phyloP scores from a whole-genome alignment of 2,888 invertebrate genomes.

The Drymonia ruficornis region DNA sequence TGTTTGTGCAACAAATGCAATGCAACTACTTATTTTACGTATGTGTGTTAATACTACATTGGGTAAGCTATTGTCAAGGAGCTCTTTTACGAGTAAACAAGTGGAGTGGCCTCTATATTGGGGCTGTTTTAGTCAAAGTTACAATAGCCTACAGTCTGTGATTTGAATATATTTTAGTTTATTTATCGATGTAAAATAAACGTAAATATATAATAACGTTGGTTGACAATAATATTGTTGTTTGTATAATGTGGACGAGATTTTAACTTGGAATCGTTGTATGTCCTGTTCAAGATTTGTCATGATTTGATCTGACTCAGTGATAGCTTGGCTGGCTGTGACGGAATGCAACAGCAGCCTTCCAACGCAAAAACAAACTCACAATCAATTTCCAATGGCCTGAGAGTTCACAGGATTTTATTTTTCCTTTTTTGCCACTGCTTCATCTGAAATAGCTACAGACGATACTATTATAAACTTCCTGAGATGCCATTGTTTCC shows the following conservation, averaged over 20 bases:
- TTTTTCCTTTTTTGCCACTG: not conserved
- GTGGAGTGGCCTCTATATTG: not conserved
- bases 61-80: slow-evolving; percentile 30
- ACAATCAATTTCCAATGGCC: not conserved
- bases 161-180: not conserved
- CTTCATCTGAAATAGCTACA: not conserved
- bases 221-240: too few relatives aligned
- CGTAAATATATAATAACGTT: too few relatives aligned
- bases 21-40: slow-evolving; percentile 22
- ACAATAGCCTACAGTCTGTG: not conserved
- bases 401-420: not conserved
- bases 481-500: slow-evolving; percentile 21
- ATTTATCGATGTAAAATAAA: too few relatives aligned
- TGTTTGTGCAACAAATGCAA: slow-evolving; percentile 37
- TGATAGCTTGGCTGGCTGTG: too few relatives aligned
- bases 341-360: too few relatives aligned
- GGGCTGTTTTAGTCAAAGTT: not conserved
- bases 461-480: not conserved
- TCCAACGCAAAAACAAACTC: not conserved
- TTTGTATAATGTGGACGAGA: too few relatives aligned
- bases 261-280: too few relatives aligned
- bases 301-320: too few relatives aligned
- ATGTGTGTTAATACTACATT: slow-evolving; percentile 24
- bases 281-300: too few relatives aligned
- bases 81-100: slow-evolving; percentile 7